Evolutionary conservation across 2,888 invertebrate genomes (phyloP), one percentile per base, ranked within the genome.

Genomic region (Agrochola circellaris): DNA sequence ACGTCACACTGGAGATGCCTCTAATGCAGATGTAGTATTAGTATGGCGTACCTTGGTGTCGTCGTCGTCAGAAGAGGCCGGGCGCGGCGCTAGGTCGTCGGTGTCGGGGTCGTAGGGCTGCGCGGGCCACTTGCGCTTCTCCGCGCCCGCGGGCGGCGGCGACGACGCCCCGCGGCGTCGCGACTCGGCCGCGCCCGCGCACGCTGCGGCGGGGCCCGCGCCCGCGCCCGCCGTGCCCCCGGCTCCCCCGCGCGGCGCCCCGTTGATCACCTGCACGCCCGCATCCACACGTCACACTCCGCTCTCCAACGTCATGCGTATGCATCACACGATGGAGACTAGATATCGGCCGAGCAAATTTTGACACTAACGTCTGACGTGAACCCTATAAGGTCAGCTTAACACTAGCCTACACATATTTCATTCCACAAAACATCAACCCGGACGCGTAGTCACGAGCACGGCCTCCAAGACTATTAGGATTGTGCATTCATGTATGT

Each of bases 61-160:
- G 66, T 83, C 82, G 54, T 83, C 96, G 87, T 95, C 95, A 34
- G 93, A 92, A 73, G 93, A 93, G 58, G 94, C 93, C 51, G 95
- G 91, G 15, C 88, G 56, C 38, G 94, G 82, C 72, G 85, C 89
- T 73, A 89, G 87, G 75, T 93, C 93, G 85, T 92, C 93, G 77
- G 91, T 92, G 84, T 92, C 93, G 73, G 91, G 90, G 86, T 91
- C 90, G 88, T 94, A 93, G 84, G 94, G 91, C 87, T 90, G 93
- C 86, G 94, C 95, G 54, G 95, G 98, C 98, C 95, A 98, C 98
- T 90, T 98, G 97, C 95, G 98, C 98, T 95, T 98, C 98, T 78
- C 98, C 97, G 89, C 97, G 94, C 92, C 97, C 94, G 87, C 95
- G 97, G 96, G 91, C 94, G 91, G 97, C 93, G 97, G 95, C n/a